Base-by-base conservation (phyloP, 2,888 invertebrate species). In the Scrobipalpa atriplicella region DNA sequence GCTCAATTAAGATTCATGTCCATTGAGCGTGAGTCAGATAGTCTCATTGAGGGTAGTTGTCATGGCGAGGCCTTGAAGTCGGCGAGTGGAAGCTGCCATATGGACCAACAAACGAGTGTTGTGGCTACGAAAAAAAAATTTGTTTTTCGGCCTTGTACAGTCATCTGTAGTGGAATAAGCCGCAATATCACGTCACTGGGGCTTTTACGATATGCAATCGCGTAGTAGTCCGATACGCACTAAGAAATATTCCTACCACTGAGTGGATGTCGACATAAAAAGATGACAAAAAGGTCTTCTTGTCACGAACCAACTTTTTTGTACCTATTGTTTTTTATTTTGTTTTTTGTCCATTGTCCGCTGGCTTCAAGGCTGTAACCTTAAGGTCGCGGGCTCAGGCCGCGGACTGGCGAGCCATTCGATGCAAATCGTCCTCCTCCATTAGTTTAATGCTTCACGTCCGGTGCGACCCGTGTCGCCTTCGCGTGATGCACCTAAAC, bases 1-100 rank as follows among this genome's bases (percentile, higher is more conserved):
- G 75, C 83, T 86, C 88, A 87, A 90, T 91, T 89, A 87, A 84
- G 85, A 83, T 83, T 82, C 84, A 86, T 89, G 83, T 86, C 86
- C 88, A 90, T 89, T 89, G 88, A 89, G 81, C 75, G 72, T 90
- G 90, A 90, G 83, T 89, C 89, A 87, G 78, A 41, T 21, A 62
- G 78, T 74, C 80, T 84, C 90, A 89, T 90, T 90, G 87, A 90
- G 84, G 82, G 77, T 73, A 76, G 77, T 73, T 76, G 78, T 80
- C 74, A 76, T 76, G 77, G 71, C 71, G 74, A 73, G 75, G 70
- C 72, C 72, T 51, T 52, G 43, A 60, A 21, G 2, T 21, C 13
- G 60, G 64, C 62, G 62, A 38, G 51, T 62, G 10, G 10, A 9
- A 2, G 16, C 62, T 62, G 60, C 11, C 39, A 43, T 43, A 62